Evolutionary conservation across 2,888 invertebrate species (phyloP).

Genomic region (Erebia epiphron): DNA sequence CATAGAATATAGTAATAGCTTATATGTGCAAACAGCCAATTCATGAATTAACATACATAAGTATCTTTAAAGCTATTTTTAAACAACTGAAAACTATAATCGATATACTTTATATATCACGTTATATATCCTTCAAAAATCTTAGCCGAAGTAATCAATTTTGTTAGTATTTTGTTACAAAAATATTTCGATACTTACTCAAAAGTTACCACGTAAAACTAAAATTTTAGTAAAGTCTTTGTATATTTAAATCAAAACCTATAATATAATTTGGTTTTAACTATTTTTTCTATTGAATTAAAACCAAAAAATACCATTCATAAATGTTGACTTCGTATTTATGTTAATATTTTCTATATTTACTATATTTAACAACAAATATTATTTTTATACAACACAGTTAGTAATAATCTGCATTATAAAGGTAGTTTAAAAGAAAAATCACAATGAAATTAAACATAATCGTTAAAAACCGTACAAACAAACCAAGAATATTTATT

Average conservation of each 20-base stretch:
- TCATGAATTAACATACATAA: neutral
- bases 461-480: neutral
- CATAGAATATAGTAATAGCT: neutral
- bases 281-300: neutral
- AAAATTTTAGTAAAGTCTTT: slow-evolving; percentile 13
- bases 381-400: slow-evolving; percentile 1
- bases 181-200: neutral
- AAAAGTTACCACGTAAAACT: neutral
- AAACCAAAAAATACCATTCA: slow-evolving; percentile 11
- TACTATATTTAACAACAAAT: neutral
- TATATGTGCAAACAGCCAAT: neutral
- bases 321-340: slow-evolving; percentile 9
- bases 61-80: no score
- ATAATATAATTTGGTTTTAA: slow-evolving; percentile 10
- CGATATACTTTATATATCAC: neutral
- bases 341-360: slow-evolving; percentile 8
- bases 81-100: neutral
- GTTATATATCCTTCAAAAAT: no score
- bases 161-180: neutral
- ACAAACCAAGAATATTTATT: neutral
- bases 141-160: no score
- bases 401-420: neutral
- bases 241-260: neutral
- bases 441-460: slow-evolving; percentile 1
- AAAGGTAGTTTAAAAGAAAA: slow-evolving; percentile 9